These are phyloP conservation scores for Lapara coniferarum DNA, from an alignment of 2,888 invertebrate species.

Conservation along the genomic window DNA sequence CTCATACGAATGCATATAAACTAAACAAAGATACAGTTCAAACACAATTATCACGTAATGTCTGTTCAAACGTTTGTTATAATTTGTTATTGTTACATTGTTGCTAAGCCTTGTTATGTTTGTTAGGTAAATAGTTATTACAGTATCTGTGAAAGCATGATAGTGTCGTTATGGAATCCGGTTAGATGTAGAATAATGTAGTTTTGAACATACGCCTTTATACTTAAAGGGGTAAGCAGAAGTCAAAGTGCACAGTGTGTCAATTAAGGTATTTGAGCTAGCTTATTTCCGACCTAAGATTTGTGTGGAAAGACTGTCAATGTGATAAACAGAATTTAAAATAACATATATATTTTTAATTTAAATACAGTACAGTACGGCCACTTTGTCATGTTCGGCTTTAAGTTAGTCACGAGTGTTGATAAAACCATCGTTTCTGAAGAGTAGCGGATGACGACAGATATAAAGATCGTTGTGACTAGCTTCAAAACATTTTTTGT, in stretches of 20 bases:
- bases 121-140: constrained; percentile 46
- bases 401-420: too few species aligned
- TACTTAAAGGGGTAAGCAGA: background rate
- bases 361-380: too few species aligned
- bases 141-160: constrained; percentile 36
- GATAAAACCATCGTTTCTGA: too few species aligned
- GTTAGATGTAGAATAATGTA: background rate
- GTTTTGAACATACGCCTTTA: background rate
- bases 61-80: constrained; percentile 36
- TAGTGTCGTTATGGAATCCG: background rate
- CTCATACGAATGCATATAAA: background rate
- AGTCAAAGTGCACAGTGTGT: too few species aligned
- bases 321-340: too few species aligned
- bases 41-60: constrained; percentile 7
- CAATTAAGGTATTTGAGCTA: too few species aligned
- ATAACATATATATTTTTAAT: too few species aligned
- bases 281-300: background rate
- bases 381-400: too few species aligned
- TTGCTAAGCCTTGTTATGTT: constrained; percentile 54
- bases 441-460: too few species aligned
- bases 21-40: background rate
- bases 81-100: constrained; percentile 57
- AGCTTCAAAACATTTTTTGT: too few species aligned
- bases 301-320: background rate
- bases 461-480: too few species aligned